These are phyloP conservation scores for Drosophila orena DNA, from an alignment of 1,140 invertebrate species.

Conservation along the genomic window DNA sequence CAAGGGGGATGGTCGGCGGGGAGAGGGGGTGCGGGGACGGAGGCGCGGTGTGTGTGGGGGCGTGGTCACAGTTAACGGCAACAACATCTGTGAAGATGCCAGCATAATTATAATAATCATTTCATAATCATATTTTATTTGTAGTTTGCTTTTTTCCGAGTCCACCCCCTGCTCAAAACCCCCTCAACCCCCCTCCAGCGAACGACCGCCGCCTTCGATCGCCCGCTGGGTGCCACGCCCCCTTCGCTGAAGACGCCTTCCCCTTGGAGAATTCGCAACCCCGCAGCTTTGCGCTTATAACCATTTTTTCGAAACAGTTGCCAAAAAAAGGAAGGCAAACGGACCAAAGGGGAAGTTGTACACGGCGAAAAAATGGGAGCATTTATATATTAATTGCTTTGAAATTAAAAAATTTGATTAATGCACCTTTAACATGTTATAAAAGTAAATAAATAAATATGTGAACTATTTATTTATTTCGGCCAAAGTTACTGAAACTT, in stretches of 20 bases:
- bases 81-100: conserved; percentile 83
- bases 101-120: conserved; percentile 84
- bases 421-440: background rate
- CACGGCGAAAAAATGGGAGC: background rate
- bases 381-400: background rate
- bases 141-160: conserved; percentile 54
- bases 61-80: conserved; percentile 78
- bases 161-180: conserved; percentile 49
- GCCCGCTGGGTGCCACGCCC: conserved; percentile 27
- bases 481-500: too few relatives aligned
- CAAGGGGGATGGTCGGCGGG: conserved; percentile 1
- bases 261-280: conserved; percentile 24
- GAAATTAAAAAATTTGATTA: background rate
- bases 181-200: background rate
- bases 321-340: conserved; percentile 51
- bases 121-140: conserved; percentile 84
- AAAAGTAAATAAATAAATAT: background rate
- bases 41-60: conserved; percentile 31
- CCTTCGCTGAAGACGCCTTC: conserved; percentile 7
- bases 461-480: too few relatives aligned
- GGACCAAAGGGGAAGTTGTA: conserved; percentile 1
- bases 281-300: conserved; percentile 41
- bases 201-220: background rate
- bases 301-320: conserved; percentile 75
- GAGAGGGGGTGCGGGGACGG: background rate